Percentiles rank a stretch among this genome's conserved stretches.
Conservation (phyloP, 2,797 vertebrate species). For the Onychomys leucogaster region DNA sequence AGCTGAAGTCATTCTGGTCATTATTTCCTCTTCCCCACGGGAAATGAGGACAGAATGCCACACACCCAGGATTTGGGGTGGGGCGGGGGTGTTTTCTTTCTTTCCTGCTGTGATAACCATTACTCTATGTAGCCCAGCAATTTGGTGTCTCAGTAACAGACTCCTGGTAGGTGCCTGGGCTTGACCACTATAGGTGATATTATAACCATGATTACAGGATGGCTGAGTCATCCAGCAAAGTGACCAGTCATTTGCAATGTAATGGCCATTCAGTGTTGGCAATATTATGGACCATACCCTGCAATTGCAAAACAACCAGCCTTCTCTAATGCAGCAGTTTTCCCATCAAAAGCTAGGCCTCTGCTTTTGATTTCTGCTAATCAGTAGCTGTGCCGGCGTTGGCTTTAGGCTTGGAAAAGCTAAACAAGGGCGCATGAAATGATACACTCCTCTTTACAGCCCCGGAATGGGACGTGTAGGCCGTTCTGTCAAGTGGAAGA, state of each 20-base stretch:
- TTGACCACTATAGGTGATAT: constrained; percentile 77
- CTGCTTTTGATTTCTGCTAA: constrained; percentile 81
- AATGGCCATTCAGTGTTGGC: constrained; percentile 78
- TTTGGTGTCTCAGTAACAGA: constrained; percentile 78
- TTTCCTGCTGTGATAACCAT: constrained; percentile 73
- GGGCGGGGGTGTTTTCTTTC: constrained; percentile 48
- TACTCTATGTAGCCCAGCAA: constrained; percentile 68
- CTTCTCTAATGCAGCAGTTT: constrained; percentile 80
- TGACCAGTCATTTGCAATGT: constrained; percentile 83
- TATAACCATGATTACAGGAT: constrained; percentile 80
- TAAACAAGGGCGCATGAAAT: constrained; percentile 77
- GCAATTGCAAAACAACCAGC: constrained; percentile 80
- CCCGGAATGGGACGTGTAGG: constrained; percentile 65
- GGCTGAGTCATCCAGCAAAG: constrained; percentile 72
- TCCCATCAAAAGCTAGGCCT: constrained; percentile 78
- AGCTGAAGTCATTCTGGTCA: not conserved
- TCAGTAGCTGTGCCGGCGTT: constrained; percentile 78
- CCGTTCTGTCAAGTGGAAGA: constrained; percentile 65
- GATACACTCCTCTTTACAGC: constrained; percentile 68
- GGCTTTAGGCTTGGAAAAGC: constrained; percentile 74
- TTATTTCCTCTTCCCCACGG: not conserved
- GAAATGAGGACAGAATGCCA: constrained; percentile 30
- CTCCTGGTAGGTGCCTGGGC: constrained; percentile 78
- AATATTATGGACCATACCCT: constrained; percentile 81
- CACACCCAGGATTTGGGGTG: constrained; percentile 20